These are phyloP conservation scores for Phaenicophaeus curvirostris DNA, from an alignment of 2,797 vertebrate genomes.

Conservation along the genomic window DNA sequence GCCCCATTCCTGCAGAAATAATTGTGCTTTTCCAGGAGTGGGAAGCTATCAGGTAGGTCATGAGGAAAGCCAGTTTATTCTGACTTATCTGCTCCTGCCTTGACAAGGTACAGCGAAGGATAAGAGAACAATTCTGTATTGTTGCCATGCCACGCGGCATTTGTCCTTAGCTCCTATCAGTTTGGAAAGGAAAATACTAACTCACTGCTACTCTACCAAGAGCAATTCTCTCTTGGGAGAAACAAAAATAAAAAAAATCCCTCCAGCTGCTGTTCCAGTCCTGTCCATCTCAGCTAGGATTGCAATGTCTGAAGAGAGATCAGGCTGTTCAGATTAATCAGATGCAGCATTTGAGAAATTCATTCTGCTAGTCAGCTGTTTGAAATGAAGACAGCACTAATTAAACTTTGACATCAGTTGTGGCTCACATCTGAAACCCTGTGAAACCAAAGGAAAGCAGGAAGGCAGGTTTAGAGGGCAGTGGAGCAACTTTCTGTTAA, in stretches of 20 bases:
- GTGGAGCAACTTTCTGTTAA: background rate
- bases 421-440: background rate
- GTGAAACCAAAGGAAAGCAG: background rate
- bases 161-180: background rate
- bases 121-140: conserved; percentile 5
- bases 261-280: background rate
- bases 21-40: background rate
- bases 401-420: background rate
- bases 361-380: background rate
- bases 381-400: background rate
- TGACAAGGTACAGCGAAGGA: background rate
- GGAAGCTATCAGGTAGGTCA: background rate
- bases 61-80: conserved; percentile 5
- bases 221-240: background rate
- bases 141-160: background rate
- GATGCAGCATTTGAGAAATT: background rate
- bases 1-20: background rate
- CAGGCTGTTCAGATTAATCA: background rate
- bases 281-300: background rate
- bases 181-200: conserved; percentile 13
- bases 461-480: background rate
- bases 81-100: conserved; percentile 15
- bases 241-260: background rate
- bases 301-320: background rate
- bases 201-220: background rate